These are phyloP conservation scores for Koerneria pararmatus DNA, from an alignment of 2,888 invertebrate genomes.

Conservation along the genomic window DNA sequence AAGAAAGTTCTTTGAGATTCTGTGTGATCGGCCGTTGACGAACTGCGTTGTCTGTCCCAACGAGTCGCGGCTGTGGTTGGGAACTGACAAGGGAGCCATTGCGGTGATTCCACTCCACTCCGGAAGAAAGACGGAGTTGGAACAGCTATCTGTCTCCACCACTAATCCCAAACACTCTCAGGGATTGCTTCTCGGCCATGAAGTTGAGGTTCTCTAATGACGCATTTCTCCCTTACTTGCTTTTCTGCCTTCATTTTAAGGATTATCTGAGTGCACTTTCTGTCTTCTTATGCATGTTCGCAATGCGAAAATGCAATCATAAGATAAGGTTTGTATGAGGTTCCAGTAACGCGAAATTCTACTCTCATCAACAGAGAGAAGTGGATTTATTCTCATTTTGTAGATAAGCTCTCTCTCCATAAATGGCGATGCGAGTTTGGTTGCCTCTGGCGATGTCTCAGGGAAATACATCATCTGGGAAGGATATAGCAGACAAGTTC, in stretches of 20 bases:
- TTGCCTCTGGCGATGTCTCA: conserved; percentile 44
- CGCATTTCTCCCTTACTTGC: too few relatives aligned
- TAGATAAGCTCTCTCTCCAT: conserved; percentile 27
- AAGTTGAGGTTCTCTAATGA: too few relatives aligned
- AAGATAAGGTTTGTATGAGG: too few relatives aligned
- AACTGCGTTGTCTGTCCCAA: conserved; percentile 43
- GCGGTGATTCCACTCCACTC: conserved; percentile 35
- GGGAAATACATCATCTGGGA: conserved; percentile 52
- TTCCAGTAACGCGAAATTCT: too few relatives aligned
- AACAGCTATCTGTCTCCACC: conserved; percentile 12
- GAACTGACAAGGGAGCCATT: conserved; percentile 44
- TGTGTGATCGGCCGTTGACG: conserved; percentile 44
- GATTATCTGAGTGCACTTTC: too few relatives aligned
- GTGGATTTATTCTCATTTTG: not conserved
- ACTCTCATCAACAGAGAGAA: too few relatives aligned
- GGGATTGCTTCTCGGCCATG: conserved; percentile 12
- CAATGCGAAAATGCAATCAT: too few relatives aligned
- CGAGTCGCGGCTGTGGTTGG: conserved; percentile 45
- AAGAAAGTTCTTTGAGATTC: conserved; percentile 33
- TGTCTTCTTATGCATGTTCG: too few relatives aligned
- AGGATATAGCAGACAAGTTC: conserved; percentile 44
- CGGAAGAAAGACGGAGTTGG: conserved; percentile 8
- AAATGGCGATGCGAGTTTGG: conserved; percentile 42
- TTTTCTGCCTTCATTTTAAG: too few relatives aligned
- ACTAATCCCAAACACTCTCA: conserved; percentile 9